Base-by-base conservation (phyloP, 2,797 vertebrate species). In the Malacoraja senta region DNA sequence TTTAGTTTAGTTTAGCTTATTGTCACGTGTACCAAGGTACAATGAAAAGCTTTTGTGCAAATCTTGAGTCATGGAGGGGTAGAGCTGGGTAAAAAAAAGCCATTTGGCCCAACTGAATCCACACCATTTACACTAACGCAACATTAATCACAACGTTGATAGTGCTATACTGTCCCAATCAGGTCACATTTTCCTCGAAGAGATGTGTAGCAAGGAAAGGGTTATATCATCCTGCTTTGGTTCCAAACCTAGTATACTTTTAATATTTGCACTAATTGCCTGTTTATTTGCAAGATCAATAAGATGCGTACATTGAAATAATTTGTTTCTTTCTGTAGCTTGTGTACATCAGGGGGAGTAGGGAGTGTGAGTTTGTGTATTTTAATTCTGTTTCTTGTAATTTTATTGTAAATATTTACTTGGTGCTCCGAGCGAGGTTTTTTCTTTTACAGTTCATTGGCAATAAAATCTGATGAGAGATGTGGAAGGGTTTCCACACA, bases 361-460 rank as follows among this genome's bases (percentile, higher is more conserved):
- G 17, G 53, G 26, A 44, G 24, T 24, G 35, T 8, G n/a, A 2
- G n/a, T 61, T 88, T 35, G 61, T 68, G 17, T 35, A 68, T 63
- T 68, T 88, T 65, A 65, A 68, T 65, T 88, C 84, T 63, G n/a
- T 63, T 68, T 2, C 35, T 21, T 35, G 63, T 8, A 3, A 68
- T 88, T 88, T 35, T 21, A 35, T 88, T 88, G 19, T 63, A 88
- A 88, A 68, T 88, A 88, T 88, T 88, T 88, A 65, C 61, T 88
- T 26, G 29, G 35, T 3, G 12, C 32, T 35, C 13, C 3, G 77
- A 15, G n/a, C 17, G n/a, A 78, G 15, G 13, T 78, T 35, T 35
- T 21, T 19, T 10, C 76, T 35, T 78, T 35, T 78, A 78, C 76
- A 3, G 32, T 78, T 78, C 32, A 17, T 21, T 78, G 13, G 77